These are phyloP conservation scores for Pteronotus mesoamericanus DNA, from an alignment of 2,797 vertebrate genomes.

Conservation along the genomic window DNA sequence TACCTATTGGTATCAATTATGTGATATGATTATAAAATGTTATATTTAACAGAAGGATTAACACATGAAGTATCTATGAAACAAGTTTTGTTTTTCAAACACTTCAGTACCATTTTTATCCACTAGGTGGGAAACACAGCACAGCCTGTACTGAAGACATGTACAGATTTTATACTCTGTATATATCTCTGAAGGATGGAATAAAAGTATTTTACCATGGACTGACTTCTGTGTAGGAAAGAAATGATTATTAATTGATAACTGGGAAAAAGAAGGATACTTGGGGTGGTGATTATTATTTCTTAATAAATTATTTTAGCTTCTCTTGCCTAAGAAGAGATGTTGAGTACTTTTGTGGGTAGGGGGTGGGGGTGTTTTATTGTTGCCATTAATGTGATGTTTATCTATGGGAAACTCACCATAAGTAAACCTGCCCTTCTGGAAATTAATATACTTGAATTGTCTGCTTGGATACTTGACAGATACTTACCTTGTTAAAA, in stretches of 20 bases:
- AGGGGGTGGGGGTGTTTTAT: not conserved
- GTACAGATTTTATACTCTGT: not conserved
- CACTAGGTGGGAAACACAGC: conserved; percentile 42
- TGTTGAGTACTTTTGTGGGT: not conserved
- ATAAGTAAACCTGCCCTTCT: not conserved
- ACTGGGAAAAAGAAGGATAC: not conserved
- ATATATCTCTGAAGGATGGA: not conserved
- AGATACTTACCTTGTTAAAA: not conserved
- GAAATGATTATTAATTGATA: not conserved
- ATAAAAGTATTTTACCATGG: conserved; percentile 12
- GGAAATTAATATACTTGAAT: not conserved
- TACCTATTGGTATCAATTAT: not conserved
- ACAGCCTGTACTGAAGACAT: not conserved
- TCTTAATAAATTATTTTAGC: not conserved
- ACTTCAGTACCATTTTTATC: conserved; percentile 6
- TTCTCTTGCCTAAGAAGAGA: not conserved
- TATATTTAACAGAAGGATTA: not conserved
- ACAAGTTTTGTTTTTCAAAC: not conserved
- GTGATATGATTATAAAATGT: not conserved
- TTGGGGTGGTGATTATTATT: not conserved
- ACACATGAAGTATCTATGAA: not conserved
- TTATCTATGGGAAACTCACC: not conserved
- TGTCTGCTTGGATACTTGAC: not conserved
- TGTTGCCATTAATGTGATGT: not conserved
- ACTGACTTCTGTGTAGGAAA: not conserved